Evolutionary conservation across 1,140 invertebrate species (phyloP), one percentile per base, ranked within the genome.

Genomic region (Aethina tumida): DNA sequence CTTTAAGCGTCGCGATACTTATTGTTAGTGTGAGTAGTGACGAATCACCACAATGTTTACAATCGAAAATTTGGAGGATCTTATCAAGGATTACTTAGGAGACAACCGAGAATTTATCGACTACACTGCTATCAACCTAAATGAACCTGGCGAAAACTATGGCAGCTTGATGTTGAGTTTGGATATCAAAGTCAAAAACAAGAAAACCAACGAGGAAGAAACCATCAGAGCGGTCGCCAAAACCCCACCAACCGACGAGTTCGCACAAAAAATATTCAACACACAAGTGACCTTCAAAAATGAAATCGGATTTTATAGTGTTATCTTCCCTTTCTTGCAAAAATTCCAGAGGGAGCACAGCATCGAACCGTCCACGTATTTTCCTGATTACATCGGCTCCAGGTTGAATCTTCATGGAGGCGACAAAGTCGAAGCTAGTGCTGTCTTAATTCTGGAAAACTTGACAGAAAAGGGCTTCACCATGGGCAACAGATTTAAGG

Each of bases 61-160:
- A 19, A 33, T 41, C 13, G 18, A 35, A 8, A 10, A 41, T 15
- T 7, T 41, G 3, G 39, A 41, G 13, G 12, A 18, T 5, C 25
- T 41, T 2, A n/a, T 34, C n/a, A 10, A 20, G 14, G 15, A 25
- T 25, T 20, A 17, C 9, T 1, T 41, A 2, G 34, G 27, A n/a
- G 39, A n/a, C n/a, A n/a, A n/a, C n/a, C n/a, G 29, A 2, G 5
- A 20, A 34, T 12, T 41, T 3, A 2, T 34, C 10, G 34, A 35
- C 17, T 24, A 34, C 24, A 18, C 37, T 8, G 22, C 36, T 3
- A 14, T 16, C 10, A 59, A 55, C 31, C 36, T 76, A 9, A 73
- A 70, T 4, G 64, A 65, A 27, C 62, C 65, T 0, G 73, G 73
- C 1, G 73, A 76, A 44, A 76, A 77, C 56, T 77, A 74, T 43